phyloP scores from a whole-genome alignment of 2,113 vertebrate genomes.

The Xenus cinereus region DNA sequence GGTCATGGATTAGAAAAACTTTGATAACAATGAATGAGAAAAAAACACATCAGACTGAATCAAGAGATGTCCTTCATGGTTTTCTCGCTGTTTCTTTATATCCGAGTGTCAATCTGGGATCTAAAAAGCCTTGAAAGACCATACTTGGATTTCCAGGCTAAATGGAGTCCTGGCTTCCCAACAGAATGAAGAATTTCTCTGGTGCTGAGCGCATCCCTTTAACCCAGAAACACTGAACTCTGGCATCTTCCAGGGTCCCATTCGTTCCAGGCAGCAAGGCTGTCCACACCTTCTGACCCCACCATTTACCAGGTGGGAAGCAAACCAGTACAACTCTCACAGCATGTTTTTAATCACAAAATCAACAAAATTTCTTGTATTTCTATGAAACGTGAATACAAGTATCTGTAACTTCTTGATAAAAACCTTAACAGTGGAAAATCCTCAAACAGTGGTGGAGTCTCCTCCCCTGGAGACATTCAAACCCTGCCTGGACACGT shows the following conservation, averaged over 20 bases:
- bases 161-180: background rate
- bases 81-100: background rate
- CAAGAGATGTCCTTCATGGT: background rate
- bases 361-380: background rate
- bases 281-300: background rate
- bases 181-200: background rate
- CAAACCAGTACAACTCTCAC: background rate
- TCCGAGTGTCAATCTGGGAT: accelerated
- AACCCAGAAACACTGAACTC: background rate
- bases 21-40: background rate
- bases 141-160: background rate
- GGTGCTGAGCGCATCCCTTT: no score
- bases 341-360: background rate
- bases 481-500: no score
- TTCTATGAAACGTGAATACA: background rate
- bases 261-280: background rate
- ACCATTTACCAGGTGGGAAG: background rate
- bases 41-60: background rate
- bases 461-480: no score
- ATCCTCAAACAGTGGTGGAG: background rate
- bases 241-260: background rate
- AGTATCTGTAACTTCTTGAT: background rate
- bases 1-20: background rate
- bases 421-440: background rate
- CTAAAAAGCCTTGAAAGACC: background rate